Evolutionary conservation across 2,888 invertebrate genomes (phyloP), one percentile per base, ranked within the genome.

Genomic region (Pyralis farinalis): DNA sequence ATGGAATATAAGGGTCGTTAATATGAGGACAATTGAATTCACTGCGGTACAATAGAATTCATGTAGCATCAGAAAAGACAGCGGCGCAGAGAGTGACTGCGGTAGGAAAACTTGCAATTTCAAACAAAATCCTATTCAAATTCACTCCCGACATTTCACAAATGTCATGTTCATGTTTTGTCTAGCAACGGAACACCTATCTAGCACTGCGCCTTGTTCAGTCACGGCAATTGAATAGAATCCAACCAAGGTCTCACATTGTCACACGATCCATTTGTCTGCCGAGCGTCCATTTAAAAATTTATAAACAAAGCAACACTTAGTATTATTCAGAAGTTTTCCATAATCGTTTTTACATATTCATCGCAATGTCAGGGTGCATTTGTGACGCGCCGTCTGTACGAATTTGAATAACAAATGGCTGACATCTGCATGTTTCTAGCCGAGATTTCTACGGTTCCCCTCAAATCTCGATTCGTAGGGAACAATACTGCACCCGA

Each of bases 321-420:
- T 10, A 65, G 59, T 62, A 53, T 67, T 69, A 72, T 72, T 72
- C 73, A 71, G 73, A 73, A 77, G 71, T 75, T 78, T 81, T 81
- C 79, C 84, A 80, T 82, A 82, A 86, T 81, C 73, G 70, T 85
- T 85, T 77, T 82, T 87, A 86, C 84, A 86, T 80, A 87, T 84
- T 86, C 85, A 87, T 85, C 63, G 70, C 60, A 58, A 73, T 78
- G 82, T 84, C 76, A 71, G 72, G 71, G 79, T 81, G 81, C 82
- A 82, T 86, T 81, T 72, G 76, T 75, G 79, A 71, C 76, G 73
- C 71, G 77, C 71, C 76, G 77, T 71, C 79, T 68, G 70, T 62
- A 59, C 54, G 60, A 74, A 87, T 88, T 83, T 87, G 85, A 88
- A 88, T 88, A 85, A 83, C 87, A 88, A 88, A 87, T 83, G 68